Conservation (phyloP, 2,888 invertebrate genomes). For the Tetragonula carbonaria region DNA sequence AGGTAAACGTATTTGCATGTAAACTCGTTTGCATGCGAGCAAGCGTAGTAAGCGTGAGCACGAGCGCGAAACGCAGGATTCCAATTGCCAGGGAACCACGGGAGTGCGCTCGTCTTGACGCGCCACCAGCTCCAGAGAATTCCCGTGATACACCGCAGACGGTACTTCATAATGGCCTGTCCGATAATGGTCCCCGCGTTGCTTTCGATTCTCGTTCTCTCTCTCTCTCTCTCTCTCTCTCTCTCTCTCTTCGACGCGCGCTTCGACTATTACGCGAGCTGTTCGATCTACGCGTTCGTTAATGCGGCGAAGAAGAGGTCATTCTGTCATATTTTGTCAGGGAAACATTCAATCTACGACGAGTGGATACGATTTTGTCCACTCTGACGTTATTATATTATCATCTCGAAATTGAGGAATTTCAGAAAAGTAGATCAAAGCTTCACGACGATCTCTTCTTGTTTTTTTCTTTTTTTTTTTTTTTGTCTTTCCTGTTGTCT, state of each 20-base stretch:
- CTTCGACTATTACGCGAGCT: conserved; percentile 35
- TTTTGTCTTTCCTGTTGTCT: too few relatives aligned
- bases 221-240: not conserved
- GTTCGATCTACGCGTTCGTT: conserved; percentile 1
- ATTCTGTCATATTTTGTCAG: too few relatives aligned
- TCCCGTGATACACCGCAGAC: conserved; percentile 44
- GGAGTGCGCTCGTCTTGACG: conserved; percentile 49
- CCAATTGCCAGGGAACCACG: conserved; percentile 65
- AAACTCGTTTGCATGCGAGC: conserved; percentile 67
- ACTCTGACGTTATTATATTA: not conserved
- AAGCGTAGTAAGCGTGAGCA: conserved; percentile 54
- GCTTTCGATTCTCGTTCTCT: conserved; percentile 24
- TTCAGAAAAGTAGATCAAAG: too few relatives aligned
- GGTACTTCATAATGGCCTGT: conserved; percentile 40
- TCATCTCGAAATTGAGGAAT: not conserved
- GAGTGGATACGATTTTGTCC: not conserved
- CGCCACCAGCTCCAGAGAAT: conserved; percentile 40
- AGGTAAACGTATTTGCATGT: conserved; percentile 70
- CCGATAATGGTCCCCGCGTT: conserved; percentile 28
- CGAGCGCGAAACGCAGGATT: conserved; percentile 47
- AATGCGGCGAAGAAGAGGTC: not conserved
- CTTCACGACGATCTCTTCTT: too few relatives aligned
- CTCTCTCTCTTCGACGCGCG: not conserved
- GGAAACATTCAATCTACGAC: not conserved
- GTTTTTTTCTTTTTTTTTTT: too few relatives aligned